Evolutionary conservation across 2,797 vertebrate genomes (phyloP).

Genomic region (Lithobates pipiens): DNA sequence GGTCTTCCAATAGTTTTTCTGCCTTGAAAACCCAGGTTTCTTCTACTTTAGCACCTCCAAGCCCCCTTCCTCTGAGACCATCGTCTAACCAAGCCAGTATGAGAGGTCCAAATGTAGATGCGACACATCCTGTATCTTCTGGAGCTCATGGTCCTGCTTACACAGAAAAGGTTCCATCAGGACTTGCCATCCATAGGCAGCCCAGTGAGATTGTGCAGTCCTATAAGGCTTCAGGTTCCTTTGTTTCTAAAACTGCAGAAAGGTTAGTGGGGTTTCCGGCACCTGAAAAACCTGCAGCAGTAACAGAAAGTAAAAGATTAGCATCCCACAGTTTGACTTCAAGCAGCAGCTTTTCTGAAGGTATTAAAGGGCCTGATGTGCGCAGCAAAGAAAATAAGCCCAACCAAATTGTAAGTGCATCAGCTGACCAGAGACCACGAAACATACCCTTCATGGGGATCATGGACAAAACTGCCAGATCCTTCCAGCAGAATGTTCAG

Average conservation of each 20-base stretch:
- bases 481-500: conserved; percentile 79
- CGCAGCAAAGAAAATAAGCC: conserved; percentile 82
- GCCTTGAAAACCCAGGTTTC: conserved; percentile 70
- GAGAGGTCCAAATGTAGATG: conserved; percentile 68
- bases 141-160: conserved; percentile 64
- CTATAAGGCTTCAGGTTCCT: conserved; percentile 65
- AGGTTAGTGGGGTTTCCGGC: conserved; percentile 75
- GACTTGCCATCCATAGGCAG: conserved; percentile 69
- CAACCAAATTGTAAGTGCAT: conserved; percentile 73
- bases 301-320: conserved; percentile 77
- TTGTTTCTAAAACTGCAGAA: conserved; percentile 78
- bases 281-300: conserved; percentile 71
- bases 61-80: conserved; percentile 82
- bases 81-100: conserved; percentile 66
- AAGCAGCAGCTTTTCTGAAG: conserved; percentile 86
- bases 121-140: neutral
- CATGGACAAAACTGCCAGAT: conserved; percentile 92
- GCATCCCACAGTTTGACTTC: conserved; percentile 87
- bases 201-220: conserved; percentile 69
- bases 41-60: conserved; percentile 84
- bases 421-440: conserved; percentile 85
- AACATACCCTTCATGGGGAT: conserved; percentile 93
- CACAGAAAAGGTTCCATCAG: conserved; percentile 73
- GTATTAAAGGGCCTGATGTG: conserved; percentile 83
- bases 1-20: conserved; percentile 68